Conservation (phyloP, 2,888 invertebrate species). For the Dusona sp. region DNA sequence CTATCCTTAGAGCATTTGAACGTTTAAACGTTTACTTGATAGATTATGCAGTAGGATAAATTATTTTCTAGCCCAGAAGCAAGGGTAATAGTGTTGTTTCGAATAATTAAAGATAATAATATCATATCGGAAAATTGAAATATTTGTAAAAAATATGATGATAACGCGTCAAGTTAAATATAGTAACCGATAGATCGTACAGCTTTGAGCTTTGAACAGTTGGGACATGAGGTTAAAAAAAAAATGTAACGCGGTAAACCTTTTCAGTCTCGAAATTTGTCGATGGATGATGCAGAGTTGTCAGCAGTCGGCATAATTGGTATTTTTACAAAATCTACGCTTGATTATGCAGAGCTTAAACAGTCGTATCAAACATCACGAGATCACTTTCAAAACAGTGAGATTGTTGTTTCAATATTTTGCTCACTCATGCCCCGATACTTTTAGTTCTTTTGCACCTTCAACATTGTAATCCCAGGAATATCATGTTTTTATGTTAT, state of each 20-base stretch:
- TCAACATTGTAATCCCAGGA: not conserved
- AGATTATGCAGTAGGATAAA: not conserved
- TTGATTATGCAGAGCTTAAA: too few species aligned
- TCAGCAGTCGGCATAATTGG: too few species aligned
- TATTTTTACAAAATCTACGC: too few species aligned
- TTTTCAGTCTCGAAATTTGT: too few species aligned
- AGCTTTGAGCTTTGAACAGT: not conserved
- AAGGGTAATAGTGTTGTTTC: not conserved
- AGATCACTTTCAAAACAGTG: too few species aligned
- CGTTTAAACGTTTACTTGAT: conserved; percentile 19
- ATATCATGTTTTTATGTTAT: not conserved
- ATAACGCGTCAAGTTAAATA: not conserved
- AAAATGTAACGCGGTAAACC: too few species aligned
- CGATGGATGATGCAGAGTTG: too few species aligned
- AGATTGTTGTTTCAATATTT: too few species aligned
- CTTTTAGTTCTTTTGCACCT: too few species aligned
- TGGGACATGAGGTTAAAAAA: not conserved
- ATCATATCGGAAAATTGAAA: not conserved
- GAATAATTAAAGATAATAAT: not conserved
- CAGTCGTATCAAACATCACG: too few species aligned
- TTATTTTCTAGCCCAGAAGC: not conserved
- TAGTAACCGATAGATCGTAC: not conserved
- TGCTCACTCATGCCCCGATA: too few species aligned
- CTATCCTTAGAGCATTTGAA: not conserved
- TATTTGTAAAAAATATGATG: not conserved